Percentiles rank a stretch among this genome's conserved stretches.
Evolutionary conservation across 1,140 invertebrate genomes (phyloP).

Genomic region (Ips nitidus): DNA sequence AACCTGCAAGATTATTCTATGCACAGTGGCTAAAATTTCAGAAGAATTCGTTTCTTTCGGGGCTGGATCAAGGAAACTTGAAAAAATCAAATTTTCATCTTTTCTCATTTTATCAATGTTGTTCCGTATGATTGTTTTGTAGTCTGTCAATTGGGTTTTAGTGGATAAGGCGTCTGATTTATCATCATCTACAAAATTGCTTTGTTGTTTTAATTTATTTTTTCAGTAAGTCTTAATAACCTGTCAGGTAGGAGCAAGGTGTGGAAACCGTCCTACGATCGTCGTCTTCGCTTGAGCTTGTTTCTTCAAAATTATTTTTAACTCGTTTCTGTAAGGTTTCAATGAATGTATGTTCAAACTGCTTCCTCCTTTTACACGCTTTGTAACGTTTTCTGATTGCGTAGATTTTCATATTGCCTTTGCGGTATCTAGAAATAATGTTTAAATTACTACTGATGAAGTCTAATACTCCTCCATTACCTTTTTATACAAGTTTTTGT

Average conservation of each 20-base stretch:
- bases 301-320: neutral
- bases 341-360: slow-evolving; percentile 8
- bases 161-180: neutral
- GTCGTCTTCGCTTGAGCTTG: neutral
- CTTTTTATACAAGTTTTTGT: too few relatives aligned
- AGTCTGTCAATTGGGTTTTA: slow-evolving; percentile 10
- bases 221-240: slow-evolving; percentile 1
- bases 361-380: neutral
- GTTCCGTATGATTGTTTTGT: slow-evolving; percentile 2
- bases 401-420: neutral
- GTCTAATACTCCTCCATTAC: too few relatives aligned
- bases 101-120: slow-evolving; percentile 13
- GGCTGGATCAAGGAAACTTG: slow-evolving; percentile 7
- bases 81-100: slow-evolving; percentile 9
- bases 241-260: slow-evolving; percentile 19
- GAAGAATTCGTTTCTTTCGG: neutral
- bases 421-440: neutral
- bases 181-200: slow-evolving; percentile 13
- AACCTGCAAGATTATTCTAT: slow-evolving; percentile 1
- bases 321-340: slow-evolving; percentile 9
- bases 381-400: neutral
- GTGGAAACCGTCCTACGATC: slow-evolving; percentile 10
- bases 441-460: too few relatives aligned
- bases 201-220: slow-evolving; percentile 1
- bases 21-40: neutral